Evolutionary conservation across 1,140 invertebrate species (phyloP), one percentile per base, ranked within the genome.

Genomic region (Sitophilus oryzae): DNA sequence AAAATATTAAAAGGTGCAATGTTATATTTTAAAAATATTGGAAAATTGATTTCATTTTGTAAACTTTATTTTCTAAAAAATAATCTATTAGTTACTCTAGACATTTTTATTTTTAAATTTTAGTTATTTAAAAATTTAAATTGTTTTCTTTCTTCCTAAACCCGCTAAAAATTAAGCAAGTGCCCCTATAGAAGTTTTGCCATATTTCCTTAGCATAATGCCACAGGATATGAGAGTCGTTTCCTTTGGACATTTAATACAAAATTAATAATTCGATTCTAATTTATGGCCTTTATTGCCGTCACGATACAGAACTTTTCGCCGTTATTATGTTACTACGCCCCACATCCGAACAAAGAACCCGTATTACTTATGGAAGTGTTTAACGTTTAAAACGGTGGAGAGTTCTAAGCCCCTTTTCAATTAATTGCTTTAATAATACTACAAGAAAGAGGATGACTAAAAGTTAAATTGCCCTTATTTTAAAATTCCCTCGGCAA

Each of bases 341-440:
- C 25, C 25, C 11, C 25, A 5, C 11, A 11, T 5, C 5, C 5
- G 25, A 30, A 30, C 25, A 30, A 30, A 30, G 25, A 11, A 30
- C 11, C 34, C 8, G 38, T 40, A 14, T 40, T 40, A 40, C 19
- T 40, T 40, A 40, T 40, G 8, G 38, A 14, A 40, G n/a, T 15
- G 38, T 40, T 6, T 15, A 15, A 20, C 14, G 34, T 30, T 30
- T 30, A 30, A 30, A 30, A 30, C 25, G 11, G 5, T 11, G 25
- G 25, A 30, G n/a, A 19, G 18, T 45, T 41, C 44, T 45, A 47
- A 21, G 41, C 42, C 52, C 52, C 21, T 52, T 54, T 54, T 47
- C 37, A 54, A 47, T 54, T 54, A 54, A 54, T 54, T 54, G 36
- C 44, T 23, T 47, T 54, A 54, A 54, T 54, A 54, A 46, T 54